Percentiles rank a stretch among this genome's conserved stretches.
These are phyloP conservation scores for Hydrozoanthus gracilis DNA, from an alignment of 92 coral and sea anemone genomes.

Conservation along the genomic window DNA sequence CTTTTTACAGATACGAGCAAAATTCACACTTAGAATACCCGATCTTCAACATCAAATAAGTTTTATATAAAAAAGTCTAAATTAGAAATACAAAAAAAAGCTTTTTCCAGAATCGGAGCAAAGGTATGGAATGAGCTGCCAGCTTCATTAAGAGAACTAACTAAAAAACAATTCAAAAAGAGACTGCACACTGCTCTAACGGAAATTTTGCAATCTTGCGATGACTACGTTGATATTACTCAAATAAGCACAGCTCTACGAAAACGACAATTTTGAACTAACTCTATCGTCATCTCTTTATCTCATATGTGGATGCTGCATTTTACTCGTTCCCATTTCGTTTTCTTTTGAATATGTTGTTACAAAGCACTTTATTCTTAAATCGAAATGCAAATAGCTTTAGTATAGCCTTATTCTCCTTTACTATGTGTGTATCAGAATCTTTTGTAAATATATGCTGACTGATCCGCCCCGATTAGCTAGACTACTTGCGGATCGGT, in stretches of 20 bases:
- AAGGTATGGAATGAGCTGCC: not conserved
- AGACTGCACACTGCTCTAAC: too few relatives aligned
- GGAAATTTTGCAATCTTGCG: too few relatives aligned
- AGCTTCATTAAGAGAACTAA: slow-evolving; percentile 27
- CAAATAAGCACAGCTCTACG: too few relatives aligned
- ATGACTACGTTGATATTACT: too few relatives aligned
- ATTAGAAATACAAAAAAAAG: slow-evolving; percentile 21
- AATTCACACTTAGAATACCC: slow-evolving; percentile 25
- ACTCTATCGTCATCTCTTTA: slow-evolving; percentile 23
- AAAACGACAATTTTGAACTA: slow-evolving; percentile 23
- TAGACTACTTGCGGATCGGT: slow-evolving; percentile 1
- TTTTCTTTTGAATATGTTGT: not conserved
- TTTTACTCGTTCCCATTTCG: slow-evolving; percentile 3
- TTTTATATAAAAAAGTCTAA: slow-evolving; percentile 24
- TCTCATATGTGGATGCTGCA: slow-evolving; percentile 27
- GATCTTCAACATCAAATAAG: slow-evolving; percentile 27
- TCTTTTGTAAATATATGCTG: slow-evolving; percentile 4
- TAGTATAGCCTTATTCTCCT: not conserved
- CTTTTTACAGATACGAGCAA: slow-evolving; percentile 14
- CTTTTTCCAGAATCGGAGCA: too few relatives aligned
- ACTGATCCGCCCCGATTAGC: slow-evolving; percentile 2
- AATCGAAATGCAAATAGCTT: too few relatives aligned
- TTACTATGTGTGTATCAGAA: not conserved
- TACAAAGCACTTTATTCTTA: too few relatives aligned
- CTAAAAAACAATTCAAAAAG: not conserved